These are phyloP conservation scores for Dorcus parallelipipedus DNA, from an alignment of 2,888 invertebrate genomes.

Conservation along the genomic window DNA sequence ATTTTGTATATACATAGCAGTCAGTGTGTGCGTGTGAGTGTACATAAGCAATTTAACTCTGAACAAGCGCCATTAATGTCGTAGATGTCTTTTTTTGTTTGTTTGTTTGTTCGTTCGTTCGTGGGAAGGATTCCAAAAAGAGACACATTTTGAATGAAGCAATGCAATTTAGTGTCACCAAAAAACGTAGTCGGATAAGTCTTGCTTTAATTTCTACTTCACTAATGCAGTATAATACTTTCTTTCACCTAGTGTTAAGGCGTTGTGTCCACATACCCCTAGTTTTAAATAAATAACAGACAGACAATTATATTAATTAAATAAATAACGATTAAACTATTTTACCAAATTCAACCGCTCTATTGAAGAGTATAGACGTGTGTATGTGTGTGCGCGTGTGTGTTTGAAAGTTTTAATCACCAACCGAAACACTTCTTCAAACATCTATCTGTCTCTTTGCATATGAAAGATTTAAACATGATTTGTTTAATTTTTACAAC, in stretches of 20 bases:
- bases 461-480: too few relatives aligned
- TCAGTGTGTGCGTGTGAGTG: neutral
- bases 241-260: neutral
- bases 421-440: too few relatives aligned
- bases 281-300: neutral
- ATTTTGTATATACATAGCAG: neutral
- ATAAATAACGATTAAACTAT: too few relatives aligned
- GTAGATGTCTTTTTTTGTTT: neutral
- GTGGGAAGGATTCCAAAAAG: neutral
- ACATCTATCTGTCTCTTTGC: too few relatives aligned
- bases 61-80: too few relatives aligned
- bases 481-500: too few relatives aligned
- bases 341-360: too few relatives aligned
- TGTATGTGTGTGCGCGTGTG: too few relatives aligned
- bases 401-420: too few relatives aligned
- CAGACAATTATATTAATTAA: too few relatives aligned
- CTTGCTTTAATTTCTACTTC: neutral
- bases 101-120: neutral
- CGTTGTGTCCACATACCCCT: neutral
- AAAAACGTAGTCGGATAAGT: slow-evolving; percentile 6
- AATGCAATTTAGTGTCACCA: slow-evolving; percentile 10
- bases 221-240: neutral
- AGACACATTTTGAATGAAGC: neutral
- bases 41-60: neutral
- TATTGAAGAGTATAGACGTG: too few relatives aligned